A percentile compares a stretch with the other conserved stretches of the same genome.
Conservation (phyloP, 2,888 invertebrate species). For the Galeruca laticollis region DNA sequence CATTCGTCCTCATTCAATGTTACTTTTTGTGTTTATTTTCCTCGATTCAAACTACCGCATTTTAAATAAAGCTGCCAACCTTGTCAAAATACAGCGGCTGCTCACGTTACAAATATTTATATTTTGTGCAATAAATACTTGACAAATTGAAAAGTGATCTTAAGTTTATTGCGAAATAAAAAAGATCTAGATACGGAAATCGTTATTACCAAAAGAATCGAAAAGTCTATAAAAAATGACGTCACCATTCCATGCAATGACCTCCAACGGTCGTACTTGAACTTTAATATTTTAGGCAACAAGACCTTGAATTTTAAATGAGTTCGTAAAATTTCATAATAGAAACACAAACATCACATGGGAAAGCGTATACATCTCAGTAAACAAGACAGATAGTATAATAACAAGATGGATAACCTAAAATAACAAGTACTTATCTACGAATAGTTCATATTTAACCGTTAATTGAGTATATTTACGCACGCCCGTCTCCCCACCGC, state of each 20-base stretch:
- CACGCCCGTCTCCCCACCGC: neutral
- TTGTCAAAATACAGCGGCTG: constrained; percentile 11
- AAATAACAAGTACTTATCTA: too few relatives aligned
- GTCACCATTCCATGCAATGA: constrained; percentile 9
- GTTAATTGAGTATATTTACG: too few relatives aligned
- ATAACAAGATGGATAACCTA: neutral
- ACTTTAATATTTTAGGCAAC: neutral
- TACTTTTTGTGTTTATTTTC: constrained; percentile 16
- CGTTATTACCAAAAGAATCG: too few relatives aligned
- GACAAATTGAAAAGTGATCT: too few relatives aligned
- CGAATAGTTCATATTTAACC: neutral
- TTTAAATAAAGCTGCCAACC: constrained; percentile 25
- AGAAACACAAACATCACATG: neutral
- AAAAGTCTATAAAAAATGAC: constrained; percentile 5
- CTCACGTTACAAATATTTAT: neutral
- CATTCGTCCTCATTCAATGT: constrained; percentile 19
- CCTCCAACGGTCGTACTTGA: constrained; percentile 23
- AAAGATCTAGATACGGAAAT: too few relatives aligned
- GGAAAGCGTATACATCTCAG: neutral
- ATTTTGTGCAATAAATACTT: too few relatives aligned
- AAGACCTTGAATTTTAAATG: constrained; percentile 23
- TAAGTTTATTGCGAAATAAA: too few relatives aligned
- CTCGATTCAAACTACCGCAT: constrained; percentile 13
- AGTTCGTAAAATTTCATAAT: neutral
- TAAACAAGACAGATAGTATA: too few relatives aligned